A percentile compares a stretch with the other conserved stretches of the same genome.
These are phyloP conservation scores for Thymelicus sylvestris DNA, from an alignment of 2,888 invertebrate species.

Conservation along the genomic window DNA sequence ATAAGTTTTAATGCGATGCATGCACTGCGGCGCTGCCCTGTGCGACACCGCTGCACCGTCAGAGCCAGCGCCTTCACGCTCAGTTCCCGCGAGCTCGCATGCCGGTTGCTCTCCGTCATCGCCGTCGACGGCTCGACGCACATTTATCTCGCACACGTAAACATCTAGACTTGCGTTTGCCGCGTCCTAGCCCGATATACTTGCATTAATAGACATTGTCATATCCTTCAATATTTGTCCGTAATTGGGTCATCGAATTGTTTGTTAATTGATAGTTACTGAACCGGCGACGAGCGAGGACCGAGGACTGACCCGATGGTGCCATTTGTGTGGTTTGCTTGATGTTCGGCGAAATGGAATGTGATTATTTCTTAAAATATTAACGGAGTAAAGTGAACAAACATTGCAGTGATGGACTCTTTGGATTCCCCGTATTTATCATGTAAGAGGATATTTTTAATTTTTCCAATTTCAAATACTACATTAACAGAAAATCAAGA, in stretches of 20 bases:
- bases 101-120: slow-evolving; percentile 61
- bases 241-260: slow-evolving; percentile 54
- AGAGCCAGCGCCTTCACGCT: slow-evolving; percentile 54
- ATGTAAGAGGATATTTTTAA: slow-evolving; percentile 40
- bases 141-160: slow-evolving; percentile 62
- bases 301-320: slow-evolving; percentile 20
- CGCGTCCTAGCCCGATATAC: slow-evolving; percentile 49
- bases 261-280: slow-evolving; percentile 48
- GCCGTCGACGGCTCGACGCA: slow-evolving; percentile 54
- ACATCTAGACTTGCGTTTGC: slow-evolving; percentile 52
- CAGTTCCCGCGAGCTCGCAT: slow-evolving; percentile 64
- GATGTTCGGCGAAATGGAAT: slow-evolving; percentile 28
- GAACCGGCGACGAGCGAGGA: slow-evolving; percentile 24
- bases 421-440: slow-evolving; percentile 39
- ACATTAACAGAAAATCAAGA: no score
- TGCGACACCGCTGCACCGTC: slow-evolving; percentile 31
- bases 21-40: slow-evolving; percentile 60
- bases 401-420: slow-evolving; percentile 30
- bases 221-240: slow-evolving; percentile 62
- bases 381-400: slow-evolving; percentile 6
- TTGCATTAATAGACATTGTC: slow-evolving; percentile 52
- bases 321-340: slow-evolving; percentile 41
- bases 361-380: slow-evolving; percentile 25
- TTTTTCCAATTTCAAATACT: not conserved
- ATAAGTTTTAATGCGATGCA: slow-evolving; percentile 57